These are phyloP conservation scores for Gymnosoma rotundatum DNA, from an alignment of 2,888 invertebrate species.

Conservation along the genomic window DNA sequence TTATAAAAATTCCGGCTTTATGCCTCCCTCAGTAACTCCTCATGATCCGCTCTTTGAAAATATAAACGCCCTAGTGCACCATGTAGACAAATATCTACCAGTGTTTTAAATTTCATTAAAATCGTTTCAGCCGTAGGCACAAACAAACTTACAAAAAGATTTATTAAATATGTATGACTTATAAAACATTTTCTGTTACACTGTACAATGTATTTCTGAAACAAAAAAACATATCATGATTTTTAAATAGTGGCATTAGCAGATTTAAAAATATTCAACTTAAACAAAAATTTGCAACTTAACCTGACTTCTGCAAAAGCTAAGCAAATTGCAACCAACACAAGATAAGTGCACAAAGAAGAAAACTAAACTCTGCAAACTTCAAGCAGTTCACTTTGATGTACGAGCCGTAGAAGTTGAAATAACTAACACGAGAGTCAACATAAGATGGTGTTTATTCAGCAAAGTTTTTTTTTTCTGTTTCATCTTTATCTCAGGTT, in stretches of 20 bases:
- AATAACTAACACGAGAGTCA: not conserved
- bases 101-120: too few relatives aligned
- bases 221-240: slow-evolving; percentile 32
- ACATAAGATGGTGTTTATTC: slow-evolving; percentile 62
- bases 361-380: slow-evolving; percentile 9
- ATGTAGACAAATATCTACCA: too few relatives aligned
- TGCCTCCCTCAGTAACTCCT: too few relatives aligned
- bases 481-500: slow-evolving; percentile 8
- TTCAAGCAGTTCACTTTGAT: slow-evolving; percentile 59
- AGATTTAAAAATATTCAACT: slow-evolving; percentile 7
- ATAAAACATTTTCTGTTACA: not conserved
- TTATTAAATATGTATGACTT: too few relatives aligned
- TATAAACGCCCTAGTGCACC: too few relatives aligned
- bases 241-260: slow-evolving; percentile 47
- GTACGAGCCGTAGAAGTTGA: slow-evolving; percentile 27
- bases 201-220: slow-evolving; percentile 24
- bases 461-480: slow-evolving; percentile 44
- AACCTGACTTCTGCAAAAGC: slow-evolving; percentile 48
- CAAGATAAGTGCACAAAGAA: slow-evolving; percentile 15
- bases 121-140: too few relatives aligned
- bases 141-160: too few relatives aligned
- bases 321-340: not conserved
- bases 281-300: slow-evolving; percentile 12
- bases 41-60: too few relatives aligned
- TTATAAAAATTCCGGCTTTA: too few relatives aligned